Percentiles rank a stretch among this genome's conserved stretches.
phyloP scores from a whole-genome alignment of 2,797 vertebrate genomes.

The Sebastes elongatus region DNA sequence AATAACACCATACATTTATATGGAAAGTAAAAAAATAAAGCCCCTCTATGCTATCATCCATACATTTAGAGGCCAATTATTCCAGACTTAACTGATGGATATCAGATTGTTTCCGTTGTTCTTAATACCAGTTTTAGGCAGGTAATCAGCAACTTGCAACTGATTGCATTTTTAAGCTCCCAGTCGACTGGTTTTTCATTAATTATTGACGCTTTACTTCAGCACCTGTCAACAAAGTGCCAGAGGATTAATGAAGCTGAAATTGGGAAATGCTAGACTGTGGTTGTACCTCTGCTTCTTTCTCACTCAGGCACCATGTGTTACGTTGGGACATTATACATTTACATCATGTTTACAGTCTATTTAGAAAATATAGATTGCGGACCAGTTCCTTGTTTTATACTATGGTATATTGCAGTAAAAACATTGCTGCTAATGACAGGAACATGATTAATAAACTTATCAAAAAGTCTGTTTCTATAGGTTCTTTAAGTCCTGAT shows the following conservation, averaged over 20 bases:
- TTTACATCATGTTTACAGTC: not conserved
- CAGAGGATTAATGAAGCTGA: conserved; percentile 43
- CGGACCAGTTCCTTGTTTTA: not conserved
- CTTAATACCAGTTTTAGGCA: conserved; percentile 8
- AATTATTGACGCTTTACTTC: conserved; percentile 29
- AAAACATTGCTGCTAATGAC: not conserved
- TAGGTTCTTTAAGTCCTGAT: not conserved
- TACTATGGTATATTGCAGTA: not conserved
- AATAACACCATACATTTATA: not conserved
- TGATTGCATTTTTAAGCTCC: conserved; percentile 26
- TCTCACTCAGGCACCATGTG: not conserved
- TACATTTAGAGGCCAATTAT: conserved; percentile 1
- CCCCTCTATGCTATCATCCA: not conserved
- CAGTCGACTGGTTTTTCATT: conserved; percentile 4
- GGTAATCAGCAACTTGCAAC: conserved; percentile 33
- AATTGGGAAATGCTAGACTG: no score
- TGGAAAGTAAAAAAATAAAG: not conserved
- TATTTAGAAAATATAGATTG: not conserved
- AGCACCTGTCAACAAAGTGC: conserved; percentile 21
- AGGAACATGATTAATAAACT: not conserved
- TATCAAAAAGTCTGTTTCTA: not conserved
- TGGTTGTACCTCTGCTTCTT: not conserved
- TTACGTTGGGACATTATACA: not conserved
- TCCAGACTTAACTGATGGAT: not conserved
- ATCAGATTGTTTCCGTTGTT: not conserved